These are phyloP conservation scores for Lethenteron reissneri DNA, from an alignment of 2,113 vertebrate genomes.

Conservation along the genomic window DNA sequence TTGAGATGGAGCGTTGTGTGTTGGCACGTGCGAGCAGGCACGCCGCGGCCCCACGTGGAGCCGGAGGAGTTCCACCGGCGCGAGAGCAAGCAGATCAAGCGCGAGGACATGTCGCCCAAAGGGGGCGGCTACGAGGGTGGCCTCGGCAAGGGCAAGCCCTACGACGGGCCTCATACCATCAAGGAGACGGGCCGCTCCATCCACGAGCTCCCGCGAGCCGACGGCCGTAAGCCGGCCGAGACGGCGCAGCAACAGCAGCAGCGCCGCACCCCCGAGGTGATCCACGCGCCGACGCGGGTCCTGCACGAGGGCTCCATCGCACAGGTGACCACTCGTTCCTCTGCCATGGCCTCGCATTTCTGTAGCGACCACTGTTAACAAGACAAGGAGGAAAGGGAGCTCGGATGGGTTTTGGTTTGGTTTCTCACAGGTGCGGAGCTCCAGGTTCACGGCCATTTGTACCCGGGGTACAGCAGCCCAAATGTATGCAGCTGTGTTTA, in stretches of 20 bases:
- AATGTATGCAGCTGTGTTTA: too few species aligned
- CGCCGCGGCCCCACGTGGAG: constrained; percentile 58
- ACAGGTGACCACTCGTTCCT: constrained; percentile 34
- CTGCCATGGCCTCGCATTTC: too few species aligned
- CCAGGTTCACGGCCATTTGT: too few species aligned
- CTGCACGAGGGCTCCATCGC: constrained; percentile 64
- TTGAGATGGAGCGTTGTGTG: not conserved
- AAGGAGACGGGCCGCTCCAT: constrained; percentile 95
- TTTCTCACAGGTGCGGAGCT: not conserved
- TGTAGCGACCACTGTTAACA: not conserved
- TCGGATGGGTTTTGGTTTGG: not conserved
- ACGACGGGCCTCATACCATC: constrained; percentile 79
- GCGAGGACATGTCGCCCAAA: constrained; percentile 49
- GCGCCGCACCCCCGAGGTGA: constrained; percentile 63
- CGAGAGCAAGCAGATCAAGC: constrained; percentile 81
- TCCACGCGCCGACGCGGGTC: constrained; percentile 26
- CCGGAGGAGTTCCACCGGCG: constrained; percentile 69
- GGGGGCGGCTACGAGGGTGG: constrained; percentile 70
- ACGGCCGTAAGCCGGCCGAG: constrained; percentile 15
- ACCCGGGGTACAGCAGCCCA: too few species aligned
- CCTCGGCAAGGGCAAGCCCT: constrained; percentile 77
- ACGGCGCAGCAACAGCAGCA: constrained; percentile 37
- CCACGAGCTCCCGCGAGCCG: constrained; percentile 87
- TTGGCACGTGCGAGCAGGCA: constrained; percentile 32
- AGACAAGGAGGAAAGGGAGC: not conserved